Evolutionary conservation across 30 jellyfish, hydroid and myxozoan genomes (phyloP), one percentile per base, ranked within the genome.

Genomic region (Rhopilema esculentum): DNA sequence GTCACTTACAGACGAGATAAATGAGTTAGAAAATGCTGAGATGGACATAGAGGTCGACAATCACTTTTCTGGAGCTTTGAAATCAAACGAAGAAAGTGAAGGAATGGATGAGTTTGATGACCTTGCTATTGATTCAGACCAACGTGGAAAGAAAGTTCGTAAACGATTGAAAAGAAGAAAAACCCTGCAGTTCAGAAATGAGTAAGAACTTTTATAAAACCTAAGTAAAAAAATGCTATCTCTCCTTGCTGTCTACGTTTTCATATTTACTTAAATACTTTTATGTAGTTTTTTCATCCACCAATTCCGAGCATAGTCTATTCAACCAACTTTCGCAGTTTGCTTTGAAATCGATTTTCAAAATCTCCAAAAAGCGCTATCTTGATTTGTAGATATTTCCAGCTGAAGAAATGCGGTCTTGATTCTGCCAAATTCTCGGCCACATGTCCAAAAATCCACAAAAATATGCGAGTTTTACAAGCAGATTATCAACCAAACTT

Each of bases 161-260:
- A 72, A 62, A 30, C 27, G 64, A 49, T 20, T 28, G n/a, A 84
- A 72, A 75, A 53, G 85, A 76, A 51, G 93, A 25, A 28, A 79
- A 30, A 84, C 93, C 0, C 49, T 84, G 75, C 72, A 84, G 74
- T 84, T 51, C 28, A 71, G 93, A 31, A 84, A 25, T 23, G 93
- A 84, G 93, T 84, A 66, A 84, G 87, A 32, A 18, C 0, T 21
- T 77, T 1, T 28, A 26, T 61, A n/a, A n/a, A n/a, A n/a, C n/a
- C n/a, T n/a, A n/a, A n/a, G n/a, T n/a, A n/a, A n/a, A n/a, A n/a
- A n/a, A n/a, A n/a, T n/a, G n/a, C n/a, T n/a, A n/a, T n/a, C n/a
- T n/a, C n/a, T n/a, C n/a, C n/a, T n/a, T n/a, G n/a, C n/a, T n/a
- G n/a, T n/a, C n/a, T n/a, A n/a, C n/a, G n/a, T n/a, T n/a, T n/a